Base-by-base conservation (phyloP, 2,797 vertebrate genomes). In the Gambelia wislizenii region DNA sequence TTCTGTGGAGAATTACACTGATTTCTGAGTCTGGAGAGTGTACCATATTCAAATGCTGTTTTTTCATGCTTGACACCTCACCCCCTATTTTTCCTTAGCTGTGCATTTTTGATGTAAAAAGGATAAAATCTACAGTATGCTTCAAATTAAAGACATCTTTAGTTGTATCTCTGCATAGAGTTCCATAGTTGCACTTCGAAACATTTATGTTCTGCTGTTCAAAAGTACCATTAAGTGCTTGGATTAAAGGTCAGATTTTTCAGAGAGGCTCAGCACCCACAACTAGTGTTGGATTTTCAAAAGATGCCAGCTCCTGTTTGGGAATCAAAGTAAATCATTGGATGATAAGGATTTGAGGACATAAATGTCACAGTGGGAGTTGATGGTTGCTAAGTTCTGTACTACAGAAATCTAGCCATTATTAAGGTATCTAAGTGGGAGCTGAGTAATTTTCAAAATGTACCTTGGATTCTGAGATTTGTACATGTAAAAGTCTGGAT, bases 361-460 rank as follows among this genome's bases (percentile, higher is more conserved):
- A 54, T 70, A 82, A 90, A 75, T 67, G 16, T 14, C 25, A 6
- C 12, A 88, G 30, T 52, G n/a, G 36, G 10, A 86, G 33, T n/a
- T 90, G 52, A 86, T 92, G 75, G 36, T 5, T 84, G 90, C 87
- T 76, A 87, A 56, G 69, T 70, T 80, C 89, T 88, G 76, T 86
- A 30, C 36, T 76, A 44, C 52, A 67, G 52, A 52, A 79, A 93
- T 87, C 12, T 75, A 89, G 49, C 4, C 25, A 69, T 4, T 49
- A 83, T 10, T 49, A 36, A 76, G 78, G 12, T 89, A 33, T 56
- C 52, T 88, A 85, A 89, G 92, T 75, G 64, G 20, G 49, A 83
- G 83, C 18, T 39, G 78, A 83, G 33, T 59, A 89, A 3, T 85
- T 87, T 36, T 30, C 2, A 88, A 91, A 93, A 92, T 90, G 27